Base-by-base conservation (phyloP, 2,797 vertebrate species). In the Pogonophryne albipinna region DNA sequence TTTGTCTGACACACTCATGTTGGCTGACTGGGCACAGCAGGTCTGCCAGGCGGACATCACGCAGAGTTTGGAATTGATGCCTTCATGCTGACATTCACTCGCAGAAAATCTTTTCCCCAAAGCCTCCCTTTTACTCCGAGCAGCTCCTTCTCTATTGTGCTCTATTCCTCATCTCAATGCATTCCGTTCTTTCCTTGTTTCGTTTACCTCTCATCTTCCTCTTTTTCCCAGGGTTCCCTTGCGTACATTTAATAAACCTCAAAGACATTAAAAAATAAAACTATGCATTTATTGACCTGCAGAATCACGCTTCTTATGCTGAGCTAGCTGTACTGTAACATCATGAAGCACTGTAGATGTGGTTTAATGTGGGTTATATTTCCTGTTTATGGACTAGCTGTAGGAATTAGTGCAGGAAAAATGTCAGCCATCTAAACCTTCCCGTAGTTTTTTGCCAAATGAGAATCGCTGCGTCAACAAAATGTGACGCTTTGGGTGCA, bases 61-160 rank as follows among this genome's bases (percentile, higher is more conserved):
- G 80, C 80, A 66, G 71, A 0, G 74, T 83, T 83, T 79, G 76
- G 73, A 88, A 90, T 90, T 79, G 71, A 80, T 74, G 84, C 87
- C 69, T 81, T 76, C 69, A 57, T 72, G 82, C 73, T 83, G 77
- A 81, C 62, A 74, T 66, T 66, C 62, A 84, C 72, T 69, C 20
- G 17, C 67, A 67, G 75, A 64, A 85, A 67, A 84, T 79, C 74
- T 69, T 80, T 75, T 78, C 60, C 31, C 58, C 10, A 46, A 66
- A 83, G 76, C 66, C 61, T 68, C 68, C 58, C 15, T 75, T 56
- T 16, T 27, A 51, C 56, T 68, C 67, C 41, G 34, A 47, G 60
- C 42, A 56, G 64, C 66, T 59, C 56, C 51, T 47, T 52, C 42
- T 55, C 46, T 46, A 38, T 34, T 20, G 31, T n/a, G 13, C 58